phyloP scores from a whole-genome alignment of 2,888 invertebrate genomes.

The Incurvaria masculella region DNA sequence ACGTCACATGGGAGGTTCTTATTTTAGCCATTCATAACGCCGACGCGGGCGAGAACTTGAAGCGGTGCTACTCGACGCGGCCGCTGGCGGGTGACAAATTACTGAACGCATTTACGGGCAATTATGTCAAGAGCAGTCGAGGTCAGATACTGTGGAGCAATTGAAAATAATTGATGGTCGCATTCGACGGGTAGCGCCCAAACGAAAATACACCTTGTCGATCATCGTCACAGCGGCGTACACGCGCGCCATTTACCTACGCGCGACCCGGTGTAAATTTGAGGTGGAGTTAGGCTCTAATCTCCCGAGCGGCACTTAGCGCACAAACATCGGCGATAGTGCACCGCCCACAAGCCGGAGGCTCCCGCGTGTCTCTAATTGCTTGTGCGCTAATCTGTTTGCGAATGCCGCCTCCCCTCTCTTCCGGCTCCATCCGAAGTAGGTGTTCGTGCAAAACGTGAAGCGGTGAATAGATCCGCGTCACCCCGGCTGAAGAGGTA shows the following conservation, averaged over 20 bases:
- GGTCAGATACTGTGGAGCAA: too few species aligned
- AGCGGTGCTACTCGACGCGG: too few species aligned
- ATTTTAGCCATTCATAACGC: too few species aligned
- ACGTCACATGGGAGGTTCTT: too few species aligned
- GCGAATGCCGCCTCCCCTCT: background rate
- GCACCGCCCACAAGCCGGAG: conserved; percentile 35
- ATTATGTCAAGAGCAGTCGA: too few species aligned
- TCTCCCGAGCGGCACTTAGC: conserved; percentile 49
- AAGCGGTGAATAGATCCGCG: background rate
- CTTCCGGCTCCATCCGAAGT: background rate
- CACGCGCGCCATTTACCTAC: background rate
- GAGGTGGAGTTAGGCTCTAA: conserved; percentile 29
- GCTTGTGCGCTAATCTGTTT: conserved; percentile 21
- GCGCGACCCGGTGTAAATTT: background rate
- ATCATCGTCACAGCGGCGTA: background rate
- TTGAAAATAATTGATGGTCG: too few species aligned
- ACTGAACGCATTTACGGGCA: too few species aligned
- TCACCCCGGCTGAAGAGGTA: background rate
- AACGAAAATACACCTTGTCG: too few species aligned
- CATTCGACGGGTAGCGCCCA: too few species aligned
- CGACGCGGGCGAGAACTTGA: too few species aligned
- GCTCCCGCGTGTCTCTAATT: conserved; percentile 33
- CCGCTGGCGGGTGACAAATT: too few species aligned
- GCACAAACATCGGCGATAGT: conserved; percentile 6
- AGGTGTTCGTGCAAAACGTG: background rate